Base-by-base conservation (phyloP, 2,888 invertebrate species). In the Eupithecia subumbrata region DNA sequence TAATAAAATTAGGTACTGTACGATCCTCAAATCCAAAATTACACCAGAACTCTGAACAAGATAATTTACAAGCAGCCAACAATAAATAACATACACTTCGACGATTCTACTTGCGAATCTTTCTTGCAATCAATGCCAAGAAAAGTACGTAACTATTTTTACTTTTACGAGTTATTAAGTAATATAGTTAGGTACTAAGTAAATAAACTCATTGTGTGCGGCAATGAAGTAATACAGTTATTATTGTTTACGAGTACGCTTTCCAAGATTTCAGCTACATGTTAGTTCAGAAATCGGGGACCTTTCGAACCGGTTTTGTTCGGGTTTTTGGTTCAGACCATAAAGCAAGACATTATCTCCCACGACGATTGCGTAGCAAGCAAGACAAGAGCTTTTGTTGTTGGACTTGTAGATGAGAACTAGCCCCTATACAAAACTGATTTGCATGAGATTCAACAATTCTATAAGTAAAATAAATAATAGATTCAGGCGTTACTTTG, bases 261-360 rank as follows among this genome's bases (percentile, higher is more conserved):
- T 66, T 40, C 37, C 30, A 66, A 69, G 60, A 78, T 78, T 79
- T 78, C 75, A 77, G 75, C 66, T 69, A 60, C 34, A 64, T 74
- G 74, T 34, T 76, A 69, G 71, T 75, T 78, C 72, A 69, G 69
- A 67, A 73, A 77, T 72, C 69, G 73, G 72, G 78, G 76, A 82
- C 83, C 83, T 84, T 82, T 85, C 82, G 80, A 79, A 83, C 83
- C 76, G 80, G 82, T 80, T 80, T 79, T 25, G n/a, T 18, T 79
- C 80, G 76, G 79, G 84, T 84, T 83, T 43, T 84, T 81, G 81
- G 78, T 75, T 71, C 74, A 77, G 71, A 69, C 60, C 73, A 79
- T 67, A 77, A 71, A 76, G 12, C 72, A 22, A 67, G n/a, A n/a
- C 34, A 67, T 40, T 37, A 37, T 67, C 66, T 67, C 66, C 37